Evolutionary conservation across 2,113 vertebrate species (phyloP), one percentile per base, ranked within the genome.

Genomic region (Telmatochromis brachygnathus): DNA sequence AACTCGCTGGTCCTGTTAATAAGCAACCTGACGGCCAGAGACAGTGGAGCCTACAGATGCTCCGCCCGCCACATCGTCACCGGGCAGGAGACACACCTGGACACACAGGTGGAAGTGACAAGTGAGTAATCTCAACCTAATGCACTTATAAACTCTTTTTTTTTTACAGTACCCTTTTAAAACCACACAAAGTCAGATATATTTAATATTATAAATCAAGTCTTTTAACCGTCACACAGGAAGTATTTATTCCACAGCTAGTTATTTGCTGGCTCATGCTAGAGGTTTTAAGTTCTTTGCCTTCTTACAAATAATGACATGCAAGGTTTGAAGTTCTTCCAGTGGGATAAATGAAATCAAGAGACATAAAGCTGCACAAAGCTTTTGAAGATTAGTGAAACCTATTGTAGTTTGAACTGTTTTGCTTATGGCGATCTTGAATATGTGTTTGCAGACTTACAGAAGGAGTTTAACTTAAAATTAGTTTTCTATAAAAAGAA

Each of bases 41-140:
- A 98, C 81, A 97, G 98, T 2, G 98, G 98, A 92, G 96, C 85
- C 73, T 99, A 99, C 92, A 95, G 96, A 91, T 99, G 99, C 96
- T 95, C 96, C 84, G 96, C 96, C 91, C 96, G 86, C 89, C 97
- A 98, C 90, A 88, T 96, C 84, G 83, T 97, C 93, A 98, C 97
- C 3, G 96, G 97, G 88, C 96, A 97, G 96, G 95, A 97, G 85
- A 91, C 94, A 68, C 96, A 97, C 91, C 97, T 96, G 94, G 97
- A 97, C 92, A 96, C 96, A 95, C 96, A 96, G 92, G 95, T 99
- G 94, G 93, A 89, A 79, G 97, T 99, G 93, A 97, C 96, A 96
- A 97, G 98, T 98, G 86, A 93, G 92, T 90, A n/a, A 51, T 30
- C 1, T 17, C 19, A 60, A 12, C 8, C 37, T 58, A 14, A 28